These are phyloP conservation scores for Crossoptilon crossoptilon DNA, from an alignment of 2,797 vertebrate genomes.

Conservation along the genomic window DNA sequence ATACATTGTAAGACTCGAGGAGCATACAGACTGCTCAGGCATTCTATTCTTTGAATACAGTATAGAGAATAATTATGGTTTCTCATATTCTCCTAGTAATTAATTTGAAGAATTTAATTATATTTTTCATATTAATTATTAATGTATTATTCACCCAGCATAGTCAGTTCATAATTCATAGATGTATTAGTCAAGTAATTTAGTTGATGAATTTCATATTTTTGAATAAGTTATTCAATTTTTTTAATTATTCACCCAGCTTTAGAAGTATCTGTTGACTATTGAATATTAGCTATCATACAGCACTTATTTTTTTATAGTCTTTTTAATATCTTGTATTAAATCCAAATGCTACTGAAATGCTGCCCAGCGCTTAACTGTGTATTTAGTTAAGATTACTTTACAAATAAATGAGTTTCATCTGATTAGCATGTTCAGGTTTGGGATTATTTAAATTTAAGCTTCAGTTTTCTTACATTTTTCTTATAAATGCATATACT, in stretches of 20 bases:
- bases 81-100: slow-evolving; percentile 73
- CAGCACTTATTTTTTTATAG: not conserved
- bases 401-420: not conserved
- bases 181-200: slow-evolving; percentile 75
- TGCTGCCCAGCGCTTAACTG: not conserved
- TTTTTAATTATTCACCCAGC: slow-evolving; percentile 67
- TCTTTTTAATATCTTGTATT: not conserved
- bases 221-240: slow-evolving; percentile 72
- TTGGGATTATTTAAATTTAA: not conserved
- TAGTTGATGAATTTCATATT: slow-evolving; percentile 75
- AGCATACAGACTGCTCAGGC: slow-evolving; percentile 19
- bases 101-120: slow-evolving; percentile 78
- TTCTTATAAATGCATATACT: fast-evolving
- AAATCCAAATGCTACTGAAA: not conserved
- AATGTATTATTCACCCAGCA: slow-evolving; percentile 73
- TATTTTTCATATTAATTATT: slow-evolving; percentile 78
- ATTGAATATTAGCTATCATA: not conserved
- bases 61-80: slow-evolving; percentile 68
- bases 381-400: not conserved
- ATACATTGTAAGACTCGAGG: not conserved
- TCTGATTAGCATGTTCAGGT: not conserved
- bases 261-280: slow-evolving; percentile 22
- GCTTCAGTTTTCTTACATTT: not conserved
- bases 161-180: slow-evolving; percentile 73
- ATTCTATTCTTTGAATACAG: slow-evolving; percentile 64